Evolutionary conservation across 2,113 vertebrate species (phyloP).

Genomic region (Phaethon lepturus): DNA sequence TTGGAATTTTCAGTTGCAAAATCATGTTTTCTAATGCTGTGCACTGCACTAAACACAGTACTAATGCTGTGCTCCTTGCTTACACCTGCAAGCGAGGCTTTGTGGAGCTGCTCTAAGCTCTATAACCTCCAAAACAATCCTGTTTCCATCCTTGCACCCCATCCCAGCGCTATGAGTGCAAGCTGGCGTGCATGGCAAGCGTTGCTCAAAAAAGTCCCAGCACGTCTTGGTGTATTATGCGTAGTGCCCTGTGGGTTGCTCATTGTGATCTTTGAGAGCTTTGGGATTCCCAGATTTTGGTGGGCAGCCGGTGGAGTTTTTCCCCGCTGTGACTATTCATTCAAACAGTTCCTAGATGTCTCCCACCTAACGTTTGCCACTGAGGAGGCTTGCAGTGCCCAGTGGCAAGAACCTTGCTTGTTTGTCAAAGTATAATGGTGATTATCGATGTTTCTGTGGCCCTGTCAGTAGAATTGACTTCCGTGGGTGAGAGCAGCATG

Average conservation of each 20-base stretch:
- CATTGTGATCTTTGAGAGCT: not conserved
- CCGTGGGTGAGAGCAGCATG: not conserved
- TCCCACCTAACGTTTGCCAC: not conserved
- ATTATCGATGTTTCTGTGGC: not conserved
- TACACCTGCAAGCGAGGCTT: not conserved
- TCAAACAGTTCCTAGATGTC: constrained; percentile 49
- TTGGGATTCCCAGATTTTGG: constrained; percentile 23
- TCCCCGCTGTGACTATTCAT: constrained; percentile 3
- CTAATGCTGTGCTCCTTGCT: not conserved
- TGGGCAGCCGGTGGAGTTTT: constrained; percentile 5
- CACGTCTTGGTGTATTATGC: not conserved
- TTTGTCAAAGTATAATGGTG: not conserved
- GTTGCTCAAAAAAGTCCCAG: not conserved
- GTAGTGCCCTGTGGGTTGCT: not conserved
- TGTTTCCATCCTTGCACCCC: not conserved
- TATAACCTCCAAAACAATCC: not conserved
- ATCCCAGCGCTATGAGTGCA: not conserved
- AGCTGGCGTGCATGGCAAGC: not conserved
- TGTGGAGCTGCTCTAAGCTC: not conserved
- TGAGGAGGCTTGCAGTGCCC: not conserved
- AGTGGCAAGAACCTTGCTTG: constrained; percentile 14
- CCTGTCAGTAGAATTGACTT: not conserved
- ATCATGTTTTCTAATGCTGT: not conserved
- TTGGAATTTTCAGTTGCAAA: not conserved
- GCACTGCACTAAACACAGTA: too few species aligned